Conservation (phyloP, 2,888 invertebrate species). For the Sinopyrophorus schimmeli region DNA sequence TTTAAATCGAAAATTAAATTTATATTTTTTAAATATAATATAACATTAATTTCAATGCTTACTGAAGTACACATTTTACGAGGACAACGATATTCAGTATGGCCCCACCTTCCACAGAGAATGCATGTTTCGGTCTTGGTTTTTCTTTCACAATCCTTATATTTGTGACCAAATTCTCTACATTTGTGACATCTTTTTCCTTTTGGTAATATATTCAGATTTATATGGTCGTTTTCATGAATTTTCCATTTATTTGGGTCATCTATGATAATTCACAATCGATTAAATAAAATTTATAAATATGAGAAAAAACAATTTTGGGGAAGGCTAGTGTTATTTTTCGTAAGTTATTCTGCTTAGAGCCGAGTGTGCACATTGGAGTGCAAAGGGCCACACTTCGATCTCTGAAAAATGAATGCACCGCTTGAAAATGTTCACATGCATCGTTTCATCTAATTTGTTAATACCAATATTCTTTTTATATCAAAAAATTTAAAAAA, state of each 20-base stretch:
- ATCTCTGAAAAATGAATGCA: too few species aligned
- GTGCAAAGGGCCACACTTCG: too few species aligned
- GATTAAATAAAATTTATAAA: too few species aligned
- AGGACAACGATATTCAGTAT: constrained; percentile 69
- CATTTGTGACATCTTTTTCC: constrained; percentile 65
- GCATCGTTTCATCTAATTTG: too few species aligned
- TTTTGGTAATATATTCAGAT: constrained; percentile 25
- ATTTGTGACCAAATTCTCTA: constrained; percentile 66
- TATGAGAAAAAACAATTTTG: too few species aligned
- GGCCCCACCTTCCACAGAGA: constrained; percentile 71
- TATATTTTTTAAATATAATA: constrained; percentile 9
- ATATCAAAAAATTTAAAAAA: too few species aligned
- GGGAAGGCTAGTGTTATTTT: too few species aligned
- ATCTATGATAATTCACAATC: constrained; percentile 47
- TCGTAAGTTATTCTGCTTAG: too few species aligned
- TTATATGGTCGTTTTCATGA: constrained; percentile 42
- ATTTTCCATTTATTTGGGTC: constrained; percentile 62
- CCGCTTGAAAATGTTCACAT: too few species aligned
- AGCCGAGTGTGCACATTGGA: too few species aligned
- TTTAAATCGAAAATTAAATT: neutral
- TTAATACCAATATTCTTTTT: too few species aligned
- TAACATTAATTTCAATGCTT: constrained; percentile 48
- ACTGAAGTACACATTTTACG: constrained; percentile 72
- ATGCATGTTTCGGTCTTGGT: constrained; percentile 58
- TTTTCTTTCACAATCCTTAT: constrained; percentile 61